Evolutionary conservation across 2,113 vertebrate species (phyloP).

Genomic region (Cricetomys ansorgei): DNA sequence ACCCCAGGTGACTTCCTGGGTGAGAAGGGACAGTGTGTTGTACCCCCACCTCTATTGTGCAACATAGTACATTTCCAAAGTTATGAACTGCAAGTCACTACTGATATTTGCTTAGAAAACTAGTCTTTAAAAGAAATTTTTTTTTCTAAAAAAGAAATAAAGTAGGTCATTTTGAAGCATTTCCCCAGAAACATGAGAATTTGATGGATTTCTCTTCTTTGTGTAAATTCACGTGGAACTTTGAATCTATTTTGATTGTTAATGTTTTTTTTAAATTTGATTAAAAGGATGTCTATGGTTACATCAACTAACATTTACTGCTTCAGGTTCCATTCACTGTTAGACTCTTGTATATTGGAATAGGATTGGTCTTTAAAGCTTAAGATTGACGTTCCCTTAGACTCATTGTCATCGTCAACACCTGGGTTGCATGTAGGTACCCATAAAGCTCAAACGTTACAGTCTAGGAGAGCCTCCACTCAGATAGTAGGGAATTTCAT

Average conservation of each 20-base stretch:
- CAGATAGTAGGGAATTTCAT: background rate
- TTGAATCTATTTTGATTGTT: slow-evolving; percentile 40
- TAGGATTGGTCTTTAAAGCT: background rate
- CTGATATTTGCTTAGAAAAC: slow-evolving; percentile 28
- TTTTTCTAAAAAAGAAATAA: slow-evolving; percentile 18
- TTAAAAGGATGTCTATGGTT: slow-evolving; percentile 14
- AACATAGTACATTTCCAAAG: background rate
- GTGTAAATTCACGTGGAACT: background rate
- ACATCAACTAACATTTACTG: background rate
- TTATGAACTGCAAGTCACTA: background rate
- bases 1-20: background rate
- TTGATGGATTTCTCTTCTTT: background rate
- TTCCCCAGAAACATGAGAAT: background rate
- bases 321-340: background rate
- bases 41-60: background rate
- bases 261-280: slow-evolving; percentile 42
- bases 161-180: background rate
- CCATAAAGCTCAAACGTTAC: background rate
- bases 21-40: background rate
- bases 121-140: slow-evolving; percentile 38
- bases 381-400: background rate
- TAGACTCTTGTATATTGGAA: background rate
- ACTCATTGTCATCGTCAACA: background rate
- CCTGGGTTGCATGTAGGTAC: background rate
- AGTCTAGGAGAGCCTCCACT: background rate